Conservation (phyloP, 2,888 invertebrate genomes). For the Ophraella communa region DNA sequence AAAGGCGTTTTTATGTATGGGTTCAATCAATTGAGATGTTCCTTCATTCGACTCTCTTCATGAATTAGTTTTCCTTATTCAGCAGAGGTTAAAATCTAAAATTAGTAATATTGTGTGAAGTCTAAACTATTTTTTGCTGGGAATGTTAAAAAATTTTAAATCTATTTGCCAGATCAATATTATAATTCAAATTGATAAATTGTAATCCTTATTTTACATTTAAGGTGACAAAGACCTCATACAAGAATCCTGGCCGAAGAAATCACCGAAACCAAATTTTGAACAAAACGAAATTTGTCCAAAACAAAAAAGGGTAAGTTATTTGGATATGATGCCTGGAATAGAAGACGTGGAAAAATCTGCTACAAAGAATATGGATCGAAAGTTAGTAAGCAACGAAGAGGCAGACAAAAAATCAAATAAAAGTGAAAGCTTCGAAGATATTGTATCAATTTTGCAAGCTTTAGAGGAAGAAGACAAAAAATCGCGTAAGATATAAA, state of each 20-base stretch:
- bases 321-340: slow-evolving; percentile 49
- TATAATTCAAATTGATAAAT: too few relatives aligned
- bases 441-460: slow-evolving; percentile 60
- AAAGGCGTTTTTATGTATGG: too few relatives aligned
- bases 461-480: slow-evolving; percentile 60
- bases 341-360: slow-evolving; percentile 45
- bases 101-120: too few relatives aligned
- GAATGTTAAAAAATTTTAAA: too few relatives aligned
- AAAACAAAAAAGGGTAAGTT: slow-evolving; percentile 48
- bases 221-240: slow-evolving; percentile 22
- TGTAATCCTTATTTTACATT: too few relatives aligned
- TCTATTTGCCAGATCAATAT: too few relatives aligned
- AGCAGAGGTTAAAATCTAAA: too few relatives aligned
- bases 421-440: slow-evolving; percentile 55
- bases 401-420: slow-evolving; percentile 38
- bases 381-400: slow-evolving; percentile 44
- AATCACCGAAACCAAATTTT: neutral
- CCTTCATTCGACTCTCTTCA: too few relatives aligned
- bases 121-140: too few relatives aligned
- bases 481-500: slow-evolving; percentile 54
- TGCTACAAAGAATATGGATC: slow-evolving; percentile 16
- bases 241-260: neutral
- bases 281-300: neutral
- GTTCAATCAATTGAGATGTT: too few relatives aligned
- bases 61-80: too few relatives aligned